Percentiles rank a stretch among this genome's conserved stretches.
These are phyloP conservation scores for Porphyrio hochstetteri DNA, from an alignment of 2,113 vertebrate genomes.

Conservation along the genomic window DNA sequence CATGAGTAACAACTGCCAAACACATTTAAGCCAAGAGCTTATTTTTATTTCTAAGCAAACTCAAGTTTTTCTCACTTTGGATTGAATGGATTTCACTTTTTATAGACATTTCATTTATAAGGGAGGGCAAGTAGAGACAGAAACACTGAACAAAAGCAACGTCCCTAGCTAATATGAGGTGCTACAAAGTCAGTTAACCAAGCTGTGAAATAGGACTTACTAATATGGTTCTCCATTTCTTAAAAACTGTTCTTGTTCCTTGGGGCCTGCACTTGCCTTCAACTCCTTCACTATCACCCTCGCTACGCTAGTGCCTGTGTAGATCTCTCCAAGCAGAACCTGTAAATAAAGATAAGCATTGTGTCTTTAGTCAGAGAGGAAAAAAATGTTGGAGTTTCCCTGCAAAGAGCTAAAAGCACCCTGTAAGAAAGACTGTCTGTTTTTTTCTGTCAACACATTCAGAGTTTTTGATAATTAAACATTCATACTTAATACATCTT, in stretches of 20 bases:
- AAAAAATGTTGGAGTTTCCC: constrained; percentile 60
- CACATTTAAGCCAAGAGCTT: neutral
- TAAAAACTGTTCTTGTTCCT: constrained; percentile 92
- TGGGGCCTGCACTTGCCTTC: constrained; percentile 89
- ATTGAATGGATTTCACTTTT: neutral
- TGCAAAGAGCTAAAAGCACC: neutral
- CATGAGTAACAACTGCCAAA: neutral
- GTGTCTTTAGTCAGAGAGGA: constrained; percentile 45
- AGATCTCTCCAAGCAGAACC: constrained; percentile 95
- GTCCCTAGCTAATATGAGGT: neutral
- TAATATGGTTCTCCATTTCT: constrained; percentile 94
- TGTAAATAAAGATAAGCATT: constrained; percentile 55
- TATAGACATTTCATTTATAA: neutral
- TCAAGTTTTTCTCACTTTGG: neutral
- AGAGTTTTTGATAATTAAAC: neutral
- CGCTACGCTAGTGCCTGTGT: constrained; percentile 85
- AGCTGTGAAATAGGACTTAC: constrained; percentile 71
- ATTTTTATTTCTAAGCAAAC: neutral
- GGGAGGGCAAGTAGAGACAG: neutral
- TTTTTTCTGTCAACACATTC: neutral
- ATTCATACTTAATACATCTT: neutral
- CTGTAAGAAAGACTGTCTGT: neutral
- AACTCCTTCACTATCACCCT: constrained; percentile 93
- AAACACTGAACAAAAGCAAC: neutral
- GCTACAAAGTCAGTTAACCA: neutral